A percentile compares a stretch with the other conserved stretches of the same genome.
phyloP scores from a whole-genome alignment of 2,797 vertebrate species.

The Xenentodon cancila region DNA sequence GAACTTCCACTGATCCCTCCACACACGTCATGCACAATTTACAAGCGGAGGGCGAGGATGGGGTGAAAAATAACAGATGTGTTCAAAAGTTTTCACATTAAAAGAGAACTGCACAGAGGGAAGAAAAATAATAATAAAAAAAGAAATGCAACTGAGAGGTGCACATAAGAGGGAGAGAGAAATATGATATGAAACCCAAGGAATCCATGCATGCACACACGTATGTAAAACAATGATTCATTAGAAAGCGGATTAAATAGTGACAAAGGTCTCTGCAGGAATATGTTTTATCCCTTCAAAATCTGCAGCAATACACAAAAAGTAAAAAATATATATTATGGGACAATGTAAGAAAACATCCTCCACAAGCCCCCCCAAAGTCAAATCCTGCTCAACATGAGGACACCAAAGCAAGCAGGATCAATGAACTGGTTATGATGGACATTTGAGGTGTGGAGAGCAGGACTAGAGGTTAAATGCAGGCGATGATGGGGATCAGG shows the following conservation, averaged over 20 bases:
- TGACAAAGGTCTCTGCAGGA: constrained; percentile 1
- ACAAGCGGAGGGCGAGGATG: constrained; percentile 37
- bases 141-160: constrained; percentile 16
- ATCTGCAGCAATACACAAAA: constrained; percentile 4
- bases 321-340: too few species aligned
- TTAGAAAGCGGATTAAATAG: constrained; percentile 8
- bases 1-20: constrained; percentile 22
- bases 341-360: too few species aligned
- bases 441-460: too few species aligned
- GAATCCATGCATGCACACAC: constrained; percentile 6
- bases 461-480: too few species aligned
- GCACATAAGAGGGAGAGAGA: constrained; percentile 23
- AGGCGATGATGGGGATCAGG: too few species aligned
- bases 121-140: constrained; percentile 27
- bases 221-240: neutral
- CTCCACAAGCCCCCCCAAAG: too few species aligned
- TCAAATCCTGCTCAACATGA: too few species aligned
- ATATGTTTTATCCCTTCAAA: neutral
- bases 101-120: constrained; percentile 38
- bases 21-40: constrained; percentile 30
- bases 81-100: constrained; percentile 52
- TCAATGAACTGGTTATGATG: too few species aligned
- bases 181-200: constrained; percentile 37
- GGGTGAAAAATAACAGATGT: constrained; percentile 38
- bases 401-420: too few species aligned